A percentile compares a stretch with the other conserved stretches of the same genome.
Conservation (phyloP, 2,888 invertebrate species). For the Notocelia uddmanniana region DNA sequence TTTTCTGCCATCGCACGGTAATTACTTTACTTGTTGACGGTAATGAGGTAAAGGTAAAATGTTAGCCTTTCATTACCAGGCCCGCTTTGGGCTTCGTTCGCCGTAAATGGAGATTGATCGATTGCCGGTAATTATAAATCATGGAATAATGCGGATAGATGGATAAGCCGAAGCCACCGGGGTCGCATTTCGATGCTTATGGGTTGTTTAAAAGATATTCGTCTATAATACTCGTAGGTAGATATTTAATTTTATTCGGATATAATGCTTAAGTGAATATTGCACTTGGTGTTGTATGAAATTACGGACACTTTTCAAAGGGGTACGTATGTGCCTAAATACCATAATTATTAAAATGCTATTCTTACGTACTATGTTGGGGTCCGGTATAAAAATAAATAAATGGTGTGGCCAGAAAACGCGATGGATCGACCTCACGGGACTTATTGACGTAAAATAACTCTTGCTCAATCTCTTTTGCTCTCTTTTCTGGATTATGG, state of each 20-base stretch:
- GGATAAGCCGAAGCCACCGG: background rate
- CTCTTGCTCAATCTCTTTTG: no score
- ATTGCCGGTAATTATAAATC: constrained; percentile 11
- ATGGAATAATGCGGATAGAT: background rate
- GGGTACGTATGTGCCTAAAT: background rate
- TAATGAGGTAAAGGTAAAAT: constrained; percentile 14
- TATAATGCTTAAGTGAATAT: background rate
- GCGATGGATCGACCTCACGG: no score
- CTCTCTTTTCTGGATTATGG: no score
- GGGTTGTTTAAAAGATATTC: background rate
- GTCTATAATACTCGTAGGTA: background rate
- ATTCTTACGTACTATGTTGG: no score
- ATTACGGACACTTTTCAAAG: background rate
- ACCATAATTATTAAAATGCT: no score
- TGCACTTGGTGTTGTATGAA: no score
- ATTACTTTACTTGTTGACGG: background rate
- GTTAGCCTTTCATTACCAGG: constrained; percentile 9
- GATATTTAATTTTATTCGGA: background rate
- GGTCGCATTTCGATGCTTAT: background rate
- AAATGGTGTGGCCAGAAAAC: no score
- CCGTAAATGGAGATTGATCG: constrained; percentile 17
- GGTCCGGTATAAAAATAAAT: no score
- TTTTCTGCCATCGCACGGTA: background rate
- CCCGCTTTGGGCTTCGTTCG: background rate
- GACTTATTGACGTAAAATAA: no score